Base-by-base conservation (phyloP, 2,797 vertebrate species). In the Macropodus opercularis region DNA sequence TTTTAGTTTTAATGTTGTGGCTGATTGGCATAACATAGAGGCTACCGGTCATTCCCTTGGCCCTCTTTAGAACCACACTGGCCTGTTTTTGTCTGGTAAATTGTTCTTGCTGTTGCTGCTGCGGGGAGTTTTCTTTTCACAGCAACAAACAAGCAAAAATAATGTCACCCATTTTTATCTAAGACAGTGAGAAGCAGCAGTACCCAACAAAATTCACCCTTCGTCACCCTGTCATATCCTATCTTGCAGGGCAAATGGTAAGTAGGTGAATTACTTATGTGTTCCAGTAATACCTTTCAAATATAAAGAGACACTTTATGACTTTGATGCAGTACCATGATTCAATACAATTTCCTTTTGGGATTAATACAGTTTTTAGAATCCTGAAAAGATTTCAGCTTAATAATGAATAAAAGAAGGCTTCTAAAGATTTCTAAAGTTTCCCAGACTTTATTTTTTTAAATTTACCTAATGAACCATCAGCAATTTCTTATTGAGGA, bases 181-280 rank as follows among this genome's bases (percentile, higher is more conserved):
- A 69, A 86, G 75, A 83, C 62, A 50, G 66, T 61, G 77, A 76
- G 77, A 89, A 78, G 79, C 84, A 80, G 81, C 74, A 53, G 42
- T 56, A 77, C 26, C 66, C 77, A 65, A 71, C 72, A 79, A 82
- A 80, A 81, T 79, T 80, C 69, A 73, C 65, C 67, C 77, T 38
- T 66, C 32, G 6, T 35, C 75, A 39, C 66, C 70, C 43, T 77
- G 61, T 70, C 57, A 54, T 77, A 68, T 75, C 62, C 68, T 77
- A 77, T 77, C 53, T 75, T 83, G 66, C 78, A 69, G 76, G 71
- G 71, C 46, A 67, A 55, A 84, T 78, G 79, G 84, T 90, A 89
- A 86, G 88, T 89, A 86, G 73, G 77, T 78, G 72, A 79, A 74
- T 63, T 64, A 50, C 61, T 71, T 60, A 17, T 68, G 43, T 75